Evolutionary conservation across 1,140 invertebrate genomes (phyloP), one percentile per base, ranked within the genome.

Genomic region (Geopemphigus sp.): DNA sequence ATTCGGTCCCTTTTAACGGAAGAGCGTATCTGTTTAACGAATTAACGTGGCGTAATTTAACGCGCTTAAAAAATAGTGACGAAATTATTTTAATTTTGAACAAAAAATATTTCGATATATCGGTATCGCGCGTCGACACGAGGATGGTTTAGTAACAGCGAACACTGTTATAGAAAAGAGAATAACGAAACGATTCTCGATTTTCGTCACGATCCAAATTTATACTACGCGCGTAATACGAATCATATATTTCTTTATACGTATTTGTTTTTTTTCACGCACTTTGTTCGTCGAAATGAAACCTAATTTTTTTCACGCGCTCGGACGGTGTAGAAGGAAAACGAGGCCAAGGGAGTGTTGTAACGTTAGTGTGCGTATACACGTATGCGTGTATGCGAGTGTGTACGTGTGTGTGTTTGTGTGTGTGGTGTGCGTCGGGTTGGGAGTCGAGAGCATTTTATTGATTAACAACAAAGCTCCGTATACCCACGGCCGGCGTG

Each of bases 311-410:
- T 50, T 24, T 8, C 22, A 24, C 17, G 19, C 39, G 39, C 29
- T 22, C 24, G 47, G 4, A 29, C 10, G 15, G 5, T 15, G 47
- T 39, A 54, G 47, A 54, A 54, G 68, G 17, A 72, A 59, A 81
- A 81, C 32, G 80, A 81, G 45, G 82, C 80, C 81, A 64, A 76
- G 81, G 81, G 80, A 64, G 64, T 54, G 80, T 59, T 82, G 81
- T 64, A 54, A 14, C 74, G 54, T 81, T 64, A 61, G 81, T 22
- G 82, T 81, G 76, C 78, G 82, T 81, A 68, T 47, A 83, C 82
- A 50, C 26, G n/a, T 22, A 14, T 32, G 32, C 19, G 56, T 54
- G 61, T 54, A 6, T 81, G 72, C 32, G 84, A 82, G 53, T 61
- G 56, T 63, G 70, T 80, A 78, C 74, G 29, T 82, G 64, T 82